phyloP scores from a whole-genome alignment of 2,888 invertebrate species.

The Antitype chi region DNA sequence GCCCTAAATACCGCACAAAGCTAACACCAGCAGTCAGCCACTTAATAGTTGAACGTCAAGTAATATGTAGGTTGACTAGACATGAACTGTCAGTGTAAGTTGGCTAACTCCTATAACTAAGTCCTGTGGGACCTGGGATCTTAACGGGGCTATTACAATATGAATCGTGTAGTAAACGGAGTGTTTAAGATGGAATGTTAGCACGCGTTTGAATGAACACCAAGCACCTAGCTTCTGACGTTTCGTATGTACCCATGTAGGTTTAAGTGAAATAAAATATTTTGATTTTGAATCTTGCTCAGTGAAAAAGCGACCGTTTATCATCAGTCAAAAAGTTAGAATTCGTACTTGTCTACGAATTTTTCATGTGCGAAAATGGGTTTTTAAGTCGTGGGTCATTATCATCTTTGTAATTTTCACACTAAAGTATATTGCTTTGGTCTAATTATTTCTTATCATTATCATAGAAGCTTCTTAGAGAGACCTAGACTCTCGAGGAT shows the following conservation, averaged over 20 bases:
- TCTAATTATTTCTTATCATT: background rate
- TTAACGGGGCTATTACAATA: conserved; percentile 44
- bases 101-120: conserved; percentile 44
- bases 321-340: background rate
- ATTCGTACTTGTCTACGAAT: background rate
- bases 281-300: background rate
- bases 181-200: conserved; percentile 16
- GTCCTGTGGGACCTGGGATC: conserved; percentile 32
- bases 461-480: background rate
- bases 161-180: conserved; percentile 33
- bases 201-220: background rate
- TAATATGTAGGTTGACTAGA: conserved; percentile 38
- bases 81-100: conserved; percentile 44
- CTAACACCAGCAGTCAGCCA: conserved; percentile 12
- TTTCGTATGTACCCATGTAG: no score
- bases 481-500: background rate
- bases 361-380: background rate
- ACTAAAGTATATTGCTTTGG: background rate
- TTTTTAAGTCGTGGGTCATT: background rate
- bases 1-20: background rate
- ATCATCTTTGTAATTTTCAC: background rate
- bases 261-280: no score
- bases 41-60: conserved; percentile 30
- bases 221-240: no score
- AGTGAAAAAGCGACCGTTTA: background rate